Base-by-base conservation (phyloP, 2,797 vertebrate genomes). In the Gambusia yucatana region DNA sequence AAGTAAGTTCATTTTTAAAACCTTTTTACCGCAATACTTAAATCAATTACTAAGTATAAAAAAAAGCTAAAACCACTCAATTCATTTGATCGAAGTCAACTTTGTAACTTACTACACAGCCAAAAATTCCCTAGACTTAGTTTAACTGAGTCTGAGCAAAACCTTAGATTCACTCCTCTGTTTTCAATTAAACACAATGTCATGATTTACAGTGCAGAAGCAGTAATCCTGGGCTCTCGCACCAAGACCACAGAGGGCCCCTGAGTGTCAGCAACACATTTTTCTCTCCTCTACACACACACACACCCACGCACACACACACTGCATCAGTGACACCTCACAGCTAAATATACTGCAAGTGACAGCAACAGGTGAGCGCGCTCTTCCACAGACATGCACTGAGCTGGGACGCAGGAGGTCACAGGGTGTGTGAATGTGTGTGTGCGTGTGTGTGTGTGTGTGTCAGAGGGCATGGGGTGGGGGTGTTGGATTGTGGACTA, bases 351-450 rank as follows among this genome's bases (percentile, higher is more conserved):
- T 95, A 96, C 83, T 47, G 0, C 14, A 88, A 95, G 81, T 86
- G 95, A 88, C 90, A 87, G 70, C 73, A 84, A 89, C 95, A 96
- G 95, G 93, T 96, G 95, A 91, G n/a, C 70, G 71, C 80, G 69
- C 81, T 84, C 48, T 79, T 87, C 90, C 87, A 82, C 86, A 92
- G 88, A 79, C 85, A 8, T 78, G 43, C 72, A 70, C 78, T 70
- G 70, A 22, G 82, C 83, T 78, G 4, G 76, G 84, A 90, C 90
- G 61, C 79, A 76, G 83, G 88, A 84, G 90, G 91, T 92, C 93
- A 91, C 50, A 61, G 90, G 82, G 89, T 91, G 17, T 92, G 84
- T 72, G 78, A 74, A 72, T 75, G 84, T 77, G 36, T 92, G 84
- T 72, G 78, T 75, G 84, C 77, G 30, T 33, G 30, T 33, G 30